A percentile compares a stretch with the other conserved stretches of the same genome.
Evolutionary conservation across 2,888 invertebrate genomes (phyloP).

Genomic region (Scrobipalpa costella): DNA sequence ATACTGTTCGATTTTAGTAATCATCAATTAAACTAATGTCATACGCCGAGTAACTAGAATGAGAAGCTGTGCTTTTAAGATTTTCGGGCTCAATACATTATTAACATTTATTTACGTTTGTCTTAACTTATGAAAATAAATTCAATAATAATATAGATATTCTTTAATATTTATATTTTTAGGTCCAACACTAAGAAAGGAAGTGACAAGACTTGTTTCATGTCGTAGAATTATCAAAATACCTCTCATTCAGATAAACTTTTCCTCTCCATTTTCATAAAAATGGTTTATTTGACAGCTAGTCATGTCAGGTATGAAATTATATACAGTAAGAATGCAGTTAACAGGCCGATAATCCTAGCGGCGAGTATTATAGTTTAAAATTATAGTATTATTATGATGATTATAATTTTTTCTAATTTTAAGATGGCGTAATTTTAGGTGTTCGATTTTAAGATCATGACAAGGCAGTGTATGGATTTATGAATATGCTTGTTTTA

Average conservation of each 20-base stretch:
- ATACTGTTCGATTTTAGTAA: too few species aligned
- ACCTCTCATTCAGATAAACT: neutral
- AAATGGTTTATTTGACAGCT: conserved; percentile 63
- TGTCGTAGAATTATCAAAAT: neutral
- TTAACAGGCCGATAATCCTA: conserved; percentile 52
- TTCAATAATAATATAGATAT: too few species aligned
- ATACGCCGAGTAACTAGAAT: too few species aligned
- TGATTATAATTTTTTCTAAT: conserved; percentile 55
- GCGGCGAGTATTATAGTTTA: conserved; percentile 67
- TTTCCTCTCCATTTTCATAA: conserved; percentile 26
- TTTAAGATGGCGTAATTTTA: conserved; percentile 78
- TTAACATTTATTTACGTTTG: neutral
- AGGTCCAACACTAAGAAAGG: neutral
- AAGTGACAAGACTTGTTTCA: neutral
- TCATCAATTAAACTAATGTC: too few species aligned
- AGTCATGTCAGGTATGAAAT: conserved; percentile 69
- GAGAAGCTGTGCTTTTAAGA: conserved; percentile 27
- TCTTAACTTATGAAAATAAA: neutral
- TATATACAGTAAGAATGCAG: conserved; percentile 48
- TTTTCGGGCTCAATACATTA: conserved; percentile 57
- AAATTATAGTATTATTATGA: conserved; percentile 62
- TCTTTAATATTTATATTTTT: neutral
- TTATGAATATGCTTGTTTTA: conserved; percentile 62
- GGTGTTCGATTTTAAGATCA: conserved; percentile 74
- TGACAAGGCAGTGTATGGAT: conserved; percentile 73